Base-by-base conservation (phyloP, 2,888 invertebrate genomes). In the Tachina grossa region DNA sequence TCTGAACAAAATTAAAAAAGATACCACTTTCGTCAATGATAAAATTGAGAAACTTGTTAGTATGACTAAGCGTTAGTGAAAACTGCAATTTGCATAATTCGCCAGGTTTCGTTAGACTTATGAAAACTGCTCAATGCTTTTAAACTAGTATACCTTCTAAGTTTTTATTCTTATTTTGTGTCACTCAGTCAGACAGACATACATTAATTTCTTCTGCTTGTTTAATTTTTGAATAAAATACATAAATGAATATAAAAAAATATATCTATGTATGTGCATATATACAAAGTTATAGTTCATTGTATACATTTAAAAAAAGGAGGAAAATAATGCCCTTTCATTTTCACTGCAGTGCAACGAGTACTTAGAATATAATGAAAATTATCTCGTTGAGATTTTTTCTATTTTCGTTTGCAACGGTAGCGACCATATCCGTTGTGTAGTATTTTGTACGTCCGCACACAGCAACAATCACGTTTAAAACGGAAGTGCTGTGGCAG, bases 401-500 rank as follows among this genome's bases (percentile, higher is more conserved):
- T 68, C 49, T 51, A 55, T 65, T 68, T 55, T 63, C 53, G 45
- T 78, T 78, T 78, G 51, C 61, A 63, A 55, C 74, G 69, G 63
- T 69, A 75, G 83, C 79, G 79, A 84, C 84, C 79, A 75, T 84
- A 75, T 84, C 75, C 84, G 84, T 79, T 78, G 74, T 78, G 78
- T 74, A 74, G 83, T 66, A 59, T 77, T 74, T 83, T 83, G 68
- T 55, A 79, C 69, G 68, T 79, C 75, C 79, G 84, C 75, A 71
- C 87, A 85, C 69, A 80, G 74, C 83, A 83, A 80, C 80, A 79
- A 83, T 83, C 85, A 85, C 83, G 77, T 84, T 80, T 43, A 71
- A 13, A 81, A 79, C 87, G 87, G 87, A 87, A 85, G 80, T 72
- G 49, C 78, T 83, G 65, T 81, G 81, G 81, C 87, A 87, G 85